Conservation (phyloP, 2,113 vertebrate genomes). For the Columba janthina region DNA sequence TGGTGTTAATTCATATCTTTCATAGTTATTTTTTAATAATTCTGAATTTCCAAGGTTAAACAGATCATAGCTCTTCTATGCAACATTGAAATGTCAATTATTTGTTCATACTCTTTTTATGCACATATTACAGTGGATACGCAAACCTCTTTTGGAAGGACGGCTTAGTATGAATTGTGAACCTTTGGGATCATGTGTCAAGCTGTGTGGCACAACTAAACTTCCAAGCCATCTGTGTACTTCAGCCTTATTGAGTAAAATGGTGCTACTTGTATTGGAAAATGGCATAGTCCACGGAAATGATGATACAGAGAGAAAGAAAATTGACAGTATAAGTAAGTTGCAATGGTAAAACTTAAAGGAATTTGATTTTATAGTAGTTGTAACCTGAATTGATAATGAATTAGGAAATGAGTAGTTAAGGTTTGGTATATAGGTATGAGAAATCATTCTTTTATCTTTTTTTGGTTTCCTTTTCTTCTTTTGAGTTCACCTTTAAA, state of each 20-base stretch:
- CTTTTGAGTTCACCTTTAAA: not conserved
- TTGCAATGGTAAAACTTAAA: not conserved
- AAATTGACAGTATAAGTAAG: constrained; percentile 77
- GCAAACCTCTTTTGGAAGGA: constrained; percentile 83
- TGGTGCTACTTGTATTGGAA: constrained; percentile 70
- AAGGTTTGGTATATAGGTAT: not conserved
- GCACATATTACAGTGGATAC: constrained; percentile 83
- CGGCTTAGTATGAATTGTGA: constrained; percentile 81
- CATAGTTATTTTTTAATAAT: not conserved
- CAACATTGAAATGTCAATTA: not conserved
- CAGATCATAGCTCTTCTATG: not conserved
- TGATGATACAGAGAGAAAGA: constrained; percentile 45
- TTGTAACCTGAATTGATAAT: not conserved
- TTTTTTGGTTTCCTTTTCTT: not conserved
- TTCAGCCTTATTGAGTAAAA: constrained; percentile 84
- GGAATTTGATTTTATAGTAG: not conserved
- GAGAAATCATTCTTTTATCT: not conserved
- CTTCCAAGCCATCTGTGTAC: constrained; percentile 87
- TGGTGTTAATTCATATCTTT: not conserved
- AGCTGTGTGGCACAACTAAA: constrained; percentile 64
- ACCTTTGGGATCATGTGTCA: constrained; percentile 71
- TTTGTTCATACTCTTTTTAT: not conserved
- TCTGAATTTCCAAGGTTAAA: not conserved
- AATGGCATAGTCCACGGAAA: constrained; percentile 47
- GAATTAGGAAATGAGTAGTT: not conserved